phyloP scores from a whole-genome alignment of 1,140 invertebrate genomes.

The Sinonovacula constricta region DNA sequence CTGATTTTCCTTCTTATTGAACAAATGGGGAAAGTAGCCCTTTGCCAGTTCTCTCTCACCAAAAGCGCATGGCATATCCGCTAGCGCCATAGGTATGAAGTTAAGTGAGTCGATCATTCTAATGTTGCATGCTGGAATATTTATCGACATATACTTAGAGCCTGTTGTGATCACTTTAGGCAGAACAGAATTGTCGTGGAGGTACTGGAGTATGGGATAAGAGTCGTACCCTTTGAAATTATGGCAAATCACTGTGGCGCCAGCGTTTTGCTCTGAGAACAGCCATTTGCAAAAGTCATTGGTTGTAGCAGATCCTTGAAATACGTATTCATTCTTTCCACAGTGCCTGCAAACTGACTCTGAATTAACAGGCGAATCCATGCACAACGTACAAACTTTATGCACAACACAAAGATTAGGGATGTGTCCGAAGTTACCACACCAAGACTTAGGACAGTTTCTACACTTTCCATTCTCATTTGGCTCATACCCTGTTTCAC shows the following conservation, averaged over 20 bases:
- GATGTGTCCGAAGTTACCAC: not conserved
- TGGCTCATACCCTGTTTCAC: not conserved
- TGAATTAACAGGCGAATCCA: not conserved
- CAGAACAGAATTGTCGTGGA: no score
- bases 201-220: constrained; percentile 44
- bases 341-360: not conserved
- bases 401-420: constrained; percentile 14
- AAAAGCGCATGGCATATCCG: no score
- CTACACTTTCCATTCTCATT: not conserved
- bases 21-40: no score
- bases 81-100: no score
- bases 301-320: not conserved
- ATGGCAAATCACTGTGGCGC: no score
- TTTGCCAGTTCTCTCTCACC: no score
- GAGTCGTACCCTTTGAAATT: constrained; percentile 51
- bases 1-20: no score
- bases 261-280: constrained; percentile 47
- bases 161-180: no score
- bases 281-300: constrained; percentile 49
- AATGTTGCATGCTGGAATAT: no score
- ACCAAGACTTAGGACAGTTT: not conserved
- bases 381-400: constrained; percentile 4
- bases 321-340: not conserved
- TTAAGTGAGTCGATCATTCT: no score
- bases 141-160: no score